Base-by-base conservation (phyloP, 2,797 vertebrate species). In the Pogonophryne albipinna region DNA sequence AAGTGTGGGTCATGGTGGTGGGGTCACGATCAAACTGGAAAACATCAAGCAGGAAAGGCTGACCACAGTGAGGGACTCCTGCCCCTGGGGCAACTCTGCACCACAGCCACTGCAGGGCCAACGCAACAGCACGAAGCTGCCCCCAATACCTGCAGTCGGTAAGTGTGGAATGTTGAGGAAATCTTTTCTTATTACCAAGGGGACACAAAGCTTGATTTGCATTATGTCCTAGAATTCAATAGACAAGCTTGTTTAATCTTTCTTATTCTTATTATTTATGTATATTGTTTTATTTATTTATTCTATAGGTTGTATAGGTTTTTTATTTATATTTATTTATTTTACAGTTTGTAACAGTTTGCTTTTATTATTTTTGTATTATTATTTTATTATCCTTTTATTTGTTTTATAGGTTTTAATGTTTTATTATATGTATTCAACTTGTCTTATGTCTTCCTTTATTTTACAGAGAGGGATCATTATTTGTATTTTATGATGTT, bases 41-140 rank as follows among this genome's bases (percentile, higher is more conserved):
- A 97, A 98, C 91, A 97, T 99, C 87, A 99, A 99, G 91, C 97
- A 97, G 86, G 98, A 99, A 92, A 96, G 97, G 87, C 94, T 99
- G 80, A 99, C 96, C 95, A 96, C 95, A 2, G 93, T 99, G 87
- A 97, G 97, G 93, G 97, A 98, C 89, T 94, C 97, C 82, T 99
- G 97, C 89, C 96, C 96, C 41, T 99, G 97, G 97, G 94, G 93
- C 51, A 96, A 91, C 92, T 92, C 96, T 50, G 93, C 94, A 87
- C 95, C 96, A 66, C 97, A 96, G 84, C 83, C 83, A 7, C 86
- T 53, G 17, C 91, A 89, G 84, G 91, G 90, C 58, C 91, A 88
- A 75, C 88, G 78, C 83, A 88, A 52, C 95, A 96, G 93, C 93
- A 96, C 95, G 95, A 98, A 97, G 95, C 96, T 99, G 94, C 98